phyloP scores from a whole-genome alignment of 2,888 invertebrate genomes.

The Yponomeuta sedellus region DNA sequence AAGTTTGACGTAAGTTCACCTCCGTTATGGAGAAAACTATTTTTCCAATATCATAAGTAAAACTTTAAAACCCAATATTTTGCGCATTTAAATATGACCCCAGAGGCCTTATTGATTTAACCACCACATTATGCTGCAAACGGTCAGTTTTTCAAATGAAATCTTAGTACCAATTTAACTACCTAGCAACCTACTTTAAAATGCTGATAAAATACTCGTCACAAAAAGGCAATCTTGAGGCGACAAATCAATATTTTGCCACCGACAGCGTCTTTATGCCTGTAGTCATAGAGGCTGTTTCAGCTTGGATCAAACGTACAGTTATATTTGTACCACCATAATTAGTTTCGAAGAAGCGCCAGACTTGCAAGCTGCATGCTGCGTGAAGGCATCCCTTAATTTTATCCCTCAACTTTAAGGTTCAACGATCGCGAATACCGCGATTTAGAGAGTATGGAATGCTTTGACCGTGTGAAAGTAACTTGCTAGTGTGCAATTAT shows the following conservation, averaged over 20 bases:
- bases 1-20: too few relatives aligned
- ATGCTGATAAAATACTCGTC: neutral
- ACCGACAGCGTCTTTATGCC: neutral
- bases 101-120: too few relatives aligned
- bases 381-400: constrained; percentile 1
- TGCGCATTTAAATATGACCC: too few relatives aligned
- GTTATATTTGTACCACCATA: neutral
- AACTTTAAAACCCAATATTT: too few relatives aligned
- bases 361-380: neutral
- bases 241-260: neutral
- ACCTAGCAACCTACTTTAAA: neutral
- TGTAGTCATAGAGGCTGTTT: neutral
- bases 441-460: neutral
- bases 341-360: neutral
- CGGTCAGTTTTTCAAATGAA: too few relatives aligned
- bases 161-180: neutral
- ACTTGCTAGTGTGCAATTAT: too few relatives aligned
- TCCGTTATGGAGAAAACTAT: too few relatives aligned
- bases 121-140: too few relatives aligned
- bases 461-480: too few relatives aligned
- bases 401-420: neutral
- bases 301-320: neutral
- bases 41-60: too few relatives aligned
- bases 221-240: neutral
- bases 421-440: neutral